These are phyloP conservation scores for Ormyrus rosae DNA, from an alignment of 2,888 invertebrate species.

Conservation along the genomic window DNA sequence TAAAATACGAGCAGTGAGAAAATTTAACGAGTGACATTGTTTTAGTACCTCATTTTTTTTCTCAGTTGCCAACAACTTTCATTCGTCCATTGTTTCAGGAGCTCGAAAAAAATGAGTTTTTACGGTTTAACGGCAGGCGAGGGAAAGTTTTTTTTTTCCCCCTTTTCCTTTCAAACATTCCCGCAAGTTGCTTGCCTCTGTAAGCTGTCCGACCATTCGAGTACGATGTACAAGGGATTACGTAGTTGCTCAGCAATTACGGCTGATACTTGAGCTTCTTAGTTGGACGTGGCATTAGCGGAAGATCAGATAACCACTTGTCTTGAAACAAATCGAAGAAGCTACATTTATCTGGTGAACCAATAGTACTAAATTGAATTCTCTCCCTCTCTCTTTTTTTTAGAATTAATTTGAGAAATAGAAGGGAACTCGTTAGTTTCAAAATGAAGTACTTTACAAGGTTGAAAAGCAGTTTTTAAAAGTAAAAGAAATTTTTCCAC, in stretches of 20 bases:
- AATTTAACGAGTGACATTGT: too few relatives aligned
- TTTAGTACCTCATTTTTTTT: too few relatives aligned
- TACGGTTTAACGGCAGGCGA: too few relatives aligned
- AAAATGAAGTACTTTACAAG: too few relatives aligned
- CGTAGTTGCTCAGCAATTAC: slow-evolving; percentile 44
- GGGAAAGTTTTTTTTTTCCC: too few relatives aligned
- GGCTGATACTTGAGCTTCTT: slow-evolving; percentile 43
- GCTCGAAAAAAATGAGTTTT: too few relatives aligned
- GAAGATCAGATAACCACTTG: slow-evolving; percentile 35
- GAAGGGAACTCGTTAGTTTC: background rate
- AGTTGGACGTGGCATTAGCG: slow-evolving; percentile 31
- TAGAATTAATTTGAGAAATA: background rate
- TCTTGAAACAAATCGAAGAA: slow-evolving; percentile 24
- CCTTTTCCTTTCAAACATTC: background rate
- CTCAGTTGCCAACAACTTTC: too few relatives aligned
- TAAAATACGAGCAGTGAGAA: too few relatives aligned
- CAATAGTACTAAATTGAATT: slow-evolving; percentile 25
- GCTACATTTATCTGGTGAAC: slow-evolving; percentile 1
- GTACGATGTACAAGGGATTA: slow-evolving; percentile 24
- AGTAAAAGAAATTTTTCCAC: too few relatives aligned
- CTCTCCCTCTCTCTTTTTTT: background rate
- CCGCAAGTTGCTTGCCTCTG: slow-evolving; percentile 1
- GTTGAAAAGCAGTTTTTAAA: too few relatives aligned
- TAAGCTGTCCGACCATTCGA: slow-evolving; percentile 9
- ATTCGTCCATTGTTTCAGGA: too few relatives aligned